Evolutionary conservation across 2,888 invertebrate species (phyloP), one percentile per base, ranked within the genome.

Genomic region (Alsophila aescularia): DNA sequence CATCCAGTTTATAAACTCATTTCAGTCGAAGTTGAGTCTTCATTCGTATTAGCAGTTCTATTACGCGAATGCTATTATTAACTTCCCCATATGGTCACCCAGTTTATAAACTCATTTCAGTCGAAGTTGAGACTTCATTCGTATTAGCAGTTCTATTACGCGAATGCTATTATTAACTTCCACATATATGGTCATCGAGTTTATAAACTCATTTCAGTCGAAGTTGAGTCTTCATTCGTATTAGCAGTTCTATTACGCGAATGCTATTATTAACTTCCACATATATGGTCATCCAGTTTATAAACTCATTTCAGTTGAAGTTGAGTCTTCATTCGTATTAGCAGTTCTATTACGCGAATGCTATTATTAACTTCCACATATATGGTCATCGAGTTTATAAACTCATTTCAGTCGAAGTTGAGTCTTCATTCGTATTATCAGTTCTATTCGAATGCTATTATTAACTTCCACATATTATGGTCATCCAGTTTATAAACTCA

Each of bases 341-440:
- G n/a, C 16, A 35, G 44, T 47, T 27, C 13, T 37, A 16, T 14
- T 14, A n/a, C n/a, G n/a, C 10, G 14, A 36, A 39, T 35, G 41
- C 35, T 44, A 36, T 55, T 37, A 32, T 36, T 47, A 48, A 31
- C 37, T 24, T 36, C 47, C 18, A 40, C 10, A 31, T 29, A 24
- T 27, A n/a, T n/a, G n/a, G n/a, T n/a, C n/a, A n/a, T n/a, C n/a
- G n/a, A n/a, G n/a, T n/a, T 27, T 2, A 7, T 36, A 37, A 31
- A 12, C 45, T 35, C 45, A 42, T 44, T 51, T 31, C 36, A 36
- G n/a, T 7, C 45, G 10, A 41, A 55, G 36, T 31, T 49, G 18
- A 21, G 16, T 35, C 35, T 49, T 13, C 14, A 18, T 24, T 41
- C 21, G 14, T 41, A 13, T 39, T 31, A 24, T 7, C 16, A 35